These are phyloP conservation scores for Crematogaster levior DNA, from an alignment of 2,888 invertebrate genomes.

Conservation along the genomic window DNA sequence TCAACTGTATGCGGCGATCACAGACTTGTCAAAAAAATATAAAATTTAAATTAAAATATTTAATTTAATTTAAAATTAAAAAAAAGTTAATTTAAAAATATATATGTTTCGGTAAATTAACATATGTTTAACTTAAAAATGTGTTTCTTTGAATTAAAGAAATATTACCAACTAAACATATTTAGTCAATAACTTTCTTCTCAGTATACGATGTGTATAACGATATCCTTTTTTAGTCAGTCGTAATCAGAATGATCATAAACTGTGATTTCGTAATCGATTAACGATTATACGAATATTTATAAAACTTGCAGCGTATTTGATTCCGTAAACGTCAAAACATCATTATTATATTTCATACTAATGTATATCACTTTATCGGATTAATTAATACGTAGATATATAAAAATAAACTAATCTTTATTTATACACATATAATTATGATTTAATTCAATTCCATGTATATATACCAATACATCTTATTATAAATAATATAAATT, in stretches of 20 bases:
- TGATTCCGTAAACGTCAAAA: not conserved
- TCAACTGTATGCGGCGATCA: too few relatives aligned
- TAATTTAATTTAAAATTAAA: too few relatives aligned
- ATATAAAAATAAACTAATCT: constrained; percentile 1
- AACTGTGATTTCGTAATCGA: not conserved
- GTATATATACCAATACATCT: not conserved
- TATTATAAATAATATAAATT: constrained; percentile 14
- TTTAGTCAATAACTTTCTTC: too few relatives aligned
- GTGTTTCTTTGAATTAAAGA: too few relatives aligned
- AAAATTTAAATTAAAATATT: too few relatives aligned
- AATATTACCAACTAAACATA: too few relatives aligned
- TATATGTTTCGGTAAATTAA: too few relatives aligned
- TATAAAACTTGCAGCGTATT: not conserved
- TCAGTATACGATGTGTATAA: too few relatives aligned
- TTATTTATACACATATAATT: not conserved
- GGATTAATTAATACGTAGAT: not conserved
- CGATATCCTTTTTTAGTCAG: not conserved
- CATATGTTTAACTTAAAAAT: too few relatives aligned
- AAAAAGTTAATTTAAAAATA: too few relatives aligned
- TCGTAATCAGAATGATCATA: not conserved
- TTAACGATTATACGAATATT: not conserved
- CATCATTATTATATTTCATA: not conserved
- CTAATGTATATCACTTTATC: not conserved
- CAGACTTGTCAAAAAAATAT: too few relatives aligned
- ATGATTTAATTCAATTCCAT: not conserved